Conservation (phyloP, 1,140 invertebrate species). For the Eriocheir sinensis region DNA sequence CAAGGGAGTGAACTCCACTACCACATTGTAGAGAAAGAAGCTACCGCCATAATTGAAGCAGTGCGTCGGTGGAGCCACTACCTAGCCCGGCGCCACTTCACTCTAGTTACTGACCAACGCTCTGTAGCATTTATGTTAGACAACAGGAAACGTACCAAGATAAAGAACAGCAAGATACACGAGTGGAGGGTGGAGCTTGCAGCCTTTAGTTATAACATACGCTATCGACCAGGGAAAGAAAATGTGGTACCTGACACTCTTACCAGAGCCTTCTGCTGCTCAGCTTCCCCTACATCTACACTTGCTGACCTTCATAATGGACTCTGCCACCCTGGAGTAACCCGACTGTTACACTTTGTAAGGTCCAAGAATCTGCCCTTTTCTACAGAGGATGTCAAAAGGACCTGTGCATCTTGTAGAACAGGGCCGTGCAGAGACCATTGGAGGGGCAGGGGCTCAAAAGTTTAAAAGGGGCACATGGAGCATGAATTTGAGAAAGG, state of each 20-base stretch:
- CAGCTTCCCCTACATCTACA: not conserved
- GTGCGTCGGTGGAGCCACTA: slow-evolving; percentile 51
- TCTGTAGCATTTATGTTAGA: slow-evolving; percentile 55
- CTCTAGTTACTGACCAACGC: slow-evolving; percentile 52
- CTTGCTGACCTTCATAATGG: no score
- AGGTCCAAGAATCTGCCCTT: slow-evolving; percentile 48
- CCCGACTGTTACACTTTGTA: slow-evolving; percentile 54
- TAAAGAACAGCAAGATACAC: slow-evolving; percentile 54
- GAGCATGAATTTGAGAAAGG: no score
- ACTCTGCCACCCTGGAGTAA: slow-evolving; percentile 58
- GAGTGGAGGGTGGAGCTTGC: slow-evolving; percentile 42
- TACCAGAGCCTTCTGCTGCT: slow-evolving; percentile 20
- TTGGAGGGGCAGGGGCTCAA: no score
- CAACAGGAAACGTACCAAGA: slow-evolving; percentile 49
- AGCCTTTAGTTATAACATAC: slow-evolving; percentile 37
- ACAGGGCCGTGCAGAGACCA: no score
- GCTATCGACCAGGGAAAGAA: not conserved
- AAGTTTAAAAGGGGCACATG: no score
- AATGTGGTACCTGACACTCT: no score
- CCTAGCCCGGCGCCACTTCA: slow-evolving; percentile 57
- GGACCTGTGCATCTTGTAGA: slow-evolving; percentile 46
- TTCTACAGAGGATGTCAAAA: slow-evolving; percentile 56
- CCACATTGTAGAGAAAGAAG: slow-evolving; percentile 52
- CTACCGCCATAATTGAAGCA: slow-evolving; percentile 48
- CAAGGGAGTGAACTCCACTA: slow-evolving; percentile 51